Conservation (phyloP, 2,797 vertebrate species). For the Galago senegalensis region DNA sequence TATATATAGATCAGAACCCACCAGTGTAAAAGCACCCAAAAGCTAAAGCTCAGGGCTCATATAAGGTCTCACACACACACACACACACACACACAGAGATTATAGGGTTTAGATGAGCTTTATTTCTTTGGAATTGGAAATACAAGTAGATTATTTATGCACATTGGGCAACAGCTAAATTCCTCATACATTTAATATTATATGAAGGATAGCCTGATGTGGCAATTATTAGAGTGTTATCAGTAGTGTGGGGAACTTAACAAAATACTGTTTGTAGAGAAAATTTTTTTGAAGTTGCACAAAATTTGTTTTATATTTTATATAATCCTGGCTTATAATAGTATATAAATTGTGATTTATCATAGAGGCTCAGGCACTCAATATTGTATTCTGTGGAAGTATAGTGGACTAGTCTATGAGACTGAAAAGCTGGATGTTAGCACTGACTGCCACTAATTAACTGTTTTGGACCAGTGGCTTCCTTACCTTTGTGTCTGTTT, state of each 20-base stretch:
- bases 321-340: neutral
- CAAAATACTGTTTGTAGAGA: neutral
- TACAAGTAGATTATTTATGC: neutral
- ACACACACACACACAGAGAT: too few relatives aligned
- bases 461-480: neutral
- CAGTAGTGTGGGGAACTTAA: neutral
- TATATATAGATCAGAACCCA: too few relatives aligned
- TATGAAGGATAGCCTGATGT: neutral
- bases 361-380: neutral
- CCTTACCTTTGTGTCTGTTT: neutral
- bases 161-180: conserved; percentile 32
- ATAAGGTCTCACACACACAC: too few relatives aligned
- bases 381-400: neutral
- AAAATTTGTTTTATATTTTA: neutral
- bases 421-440: neutral
- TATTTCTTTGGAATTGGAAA: conserved; percentile 38
- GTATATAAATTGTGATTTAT: neutral
- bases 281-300: conserved; percentile 16
- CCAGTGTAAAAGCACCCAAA: too few relatives aligned
- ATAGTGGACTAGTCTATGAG: neutral
- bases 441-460: neutral
- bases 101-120: neutral
- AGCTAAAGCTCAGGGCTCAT: too few relatives aligned
- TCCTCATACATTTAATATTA: neutral
- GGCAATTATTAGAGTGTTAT: neutral